Percentiles rank a stretch among this genome's conserved stretches.
Evolutionary conservation across 2,888 invertebrate genomes (phyloP).

Genomic region (Branchipolynoe longqiensis): DNA sequence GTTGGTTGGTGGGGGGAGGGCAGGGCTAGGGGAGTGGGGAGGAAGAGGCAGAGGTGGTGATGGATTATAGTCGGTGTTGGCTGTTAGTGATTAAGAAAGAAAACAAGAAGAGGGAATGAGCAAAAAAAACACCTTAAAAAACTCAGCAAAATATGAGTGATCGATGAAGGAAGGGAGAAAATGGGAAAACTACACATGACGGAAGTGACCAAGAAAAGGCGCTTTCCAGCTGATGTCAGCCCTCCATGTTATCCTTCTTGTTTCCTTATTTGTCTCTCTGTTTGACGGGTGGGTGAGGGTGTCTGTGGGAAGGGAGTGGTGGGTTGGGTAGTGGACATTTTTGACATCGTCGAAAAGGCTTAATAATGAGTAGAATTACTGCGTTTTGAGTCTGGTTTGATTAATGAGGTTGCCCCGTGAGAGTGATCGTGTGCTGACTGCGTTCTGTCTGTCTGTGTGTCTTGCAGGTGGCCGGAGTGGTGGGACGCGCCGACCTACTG

Average conservation of each 20-base stretch:
- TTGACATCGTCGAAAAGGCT: not conserved
- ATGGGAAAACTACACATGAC: constrained; percentile 23
- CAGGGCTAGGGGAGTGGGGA: too few relatives aligned
- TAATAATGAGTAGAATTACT: not conserved
- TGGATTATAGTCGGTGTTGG: constrained; percentile 15
- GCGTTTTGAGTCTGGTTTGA: not conserved
- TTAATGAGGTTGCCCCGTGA: not conserved
- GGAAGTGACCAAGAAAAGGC: not conserved
- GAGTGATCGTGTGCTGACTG: not conserved
- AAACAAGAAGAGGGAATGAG: too few relatives aligned
- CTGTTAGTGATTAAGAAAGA: constrained; percentile 37
- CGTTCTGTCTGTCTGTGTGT: too few relatives aligned
- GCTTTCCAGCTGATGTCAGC: not conserved
- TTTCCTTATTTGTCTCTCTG: too few relatives aligned
- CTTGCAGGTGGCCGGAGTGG: constrained; percentile 84
- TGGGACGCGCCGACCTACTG: constrained; percentile 77
- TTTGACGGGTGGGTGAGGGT: too few relatives aligned
- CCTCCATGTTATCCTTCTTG: too few relatives aligned
- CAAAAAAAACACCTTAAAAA: too few relatives aligned
- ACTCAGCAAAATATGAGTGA: constrained; percentile 46
- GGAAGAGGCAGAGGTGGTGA: constrained; percentile 32
- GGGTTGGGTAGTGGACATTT: too few relatives aligned
- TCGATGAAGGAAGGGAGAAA: constrained; percentile 16
- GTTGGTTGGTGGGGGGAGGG: too few relatives aligned
- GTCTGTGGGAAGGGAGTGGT: too few relatives aligned